Conservation (phyloP, 1,140 invertebrate genomes). For the Sycophaga agraensis region DNA sequence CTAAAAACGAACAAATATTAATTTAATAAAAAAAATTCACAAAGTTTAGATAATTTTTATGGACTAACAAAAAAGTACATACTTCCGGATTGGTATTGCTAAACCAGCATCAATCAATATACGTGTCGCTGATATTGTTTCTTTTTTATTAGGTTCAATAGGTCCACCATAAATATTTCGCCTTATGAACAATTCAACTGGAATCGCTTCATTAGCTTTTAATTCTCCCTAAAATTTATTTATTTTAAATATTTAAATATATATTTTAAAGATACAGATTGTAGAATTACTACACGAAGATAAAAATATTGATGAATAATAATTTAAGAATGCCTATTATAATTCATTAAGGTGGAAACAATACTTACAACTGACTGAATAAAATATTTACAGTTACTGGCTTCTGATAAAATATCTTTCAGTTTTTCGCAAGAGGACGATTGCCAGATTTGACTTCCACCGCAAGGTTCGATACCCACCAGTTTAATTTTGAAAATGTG, state of each 20-base stretch:
- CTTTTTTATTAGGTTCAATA: slow-evolving; percentile 54
- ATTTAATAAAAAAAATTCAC: background rate
- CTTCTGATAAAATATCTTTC: slow-evolving; percentile 55
- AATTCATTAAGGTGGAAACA: slow-evolving; percentile 29
- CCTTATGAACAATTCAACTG: slow-evolving; percentile 52
- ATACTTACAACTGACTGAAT: slow-evolving; percentile 22
- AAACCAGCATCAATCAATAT: slow-evolving; percentile 59
- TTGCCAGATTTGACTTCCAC: slow-evolving; percentile 57
- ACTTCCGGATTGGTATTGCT: slow-evolving; percentile 58
- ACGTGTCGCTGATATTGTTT: slow-evolving; percentile 60
- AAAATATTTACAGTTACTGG: slow-evolving; percentile 38
- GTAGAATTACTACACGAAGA: no score
- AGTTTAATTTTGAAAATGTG: slow-evolving; percentile 61
- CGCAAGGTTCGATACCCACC: slow-evolving; percentile 59
- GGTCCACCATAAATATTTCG: slow-evolving; percentile 46
- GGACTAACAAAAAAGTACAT: background rate
- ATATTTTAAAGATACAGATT: no score
- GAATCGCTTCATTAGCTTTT: slow-evolving; percentile 53
- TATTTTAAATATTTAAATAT: background rate
- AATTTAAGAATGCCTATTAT: no score
- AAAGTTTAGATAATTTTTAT: background rate
- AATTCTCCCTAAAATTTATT: slow-evolving; percentile 41
- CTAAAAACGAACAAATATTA: background rate
- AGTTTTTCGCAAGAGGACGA: slow-evolving; percentile 57
- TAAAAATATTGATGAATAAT: no score